Evolutionary conservation across 2,113 vertebrate genomes (phyloP).

Genomic region (Callionymus lyra): DNA sequence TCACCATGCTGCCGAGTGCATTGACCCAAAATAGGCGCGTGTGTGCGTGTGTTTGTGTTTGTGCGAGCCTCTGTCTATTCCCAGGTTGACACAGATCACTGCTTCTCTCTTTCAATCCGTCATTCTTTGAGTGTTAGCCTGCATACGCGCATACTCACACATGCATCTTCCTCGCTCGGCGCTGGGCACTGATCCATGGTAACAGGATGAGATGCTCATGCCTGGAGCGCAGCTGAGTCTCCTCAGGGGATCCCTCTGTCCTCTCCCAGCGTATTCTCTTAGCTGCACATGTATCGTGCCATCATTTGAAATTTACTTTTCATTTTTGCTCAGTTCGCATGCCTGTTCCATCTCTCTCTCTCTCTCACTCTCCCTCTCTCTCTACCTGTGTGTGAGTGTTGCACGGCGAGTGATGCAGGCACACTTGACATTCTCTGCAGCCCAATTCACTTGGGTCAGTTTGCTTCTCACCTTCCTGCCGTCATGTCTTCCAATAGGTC

Average conservation of each 20-base stretch:
- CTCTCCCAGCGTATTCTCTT: slow-evolving; percentile 39
- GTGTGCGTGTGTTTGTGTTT: slow-evolving; percentile 4
- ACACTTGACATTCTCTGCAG: slow-evolving; percentile 59
- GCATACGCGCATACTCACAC: slow-evolving; percentile 15
- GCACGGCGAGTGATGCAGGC: slow-evolving; percentile 39
- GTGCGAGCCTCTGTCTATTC: slow-evolving; percentile 13
- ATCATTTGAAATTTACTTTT: slow-evolving; percentile 27
- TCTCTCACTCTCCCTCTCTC: slow-evolving; percentile 7
- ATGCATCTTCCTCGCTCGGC: slow-evolving; percentile 27
- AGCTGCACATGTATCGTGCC: slow-evolving; percentile 8
- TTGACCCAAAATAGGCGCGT: slow-evolving; percentile 25
- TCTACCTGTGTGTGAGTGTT: slow-evolving; percentile 14
- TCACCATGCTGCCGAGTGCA: slow-evolving; percentile 11
- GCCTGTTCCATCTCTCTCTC: slow-evolving; percentile 5
- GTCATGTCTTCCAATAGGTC: slow-evolving; percentile 56
- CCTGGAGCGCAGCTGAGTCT: slow-evolving; percentile 65
- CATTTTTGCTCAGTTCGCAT: slow-evolving; percentile 15
- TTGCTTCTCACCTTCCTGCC: slow-evolving; percentile 43
- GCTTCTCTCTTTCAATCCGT: slow-evolving; percentile 14
- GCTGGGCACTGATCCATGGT: slow-evolving; percentile 64
- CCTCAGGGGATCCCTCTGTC: slow-evolving; percentile 57
- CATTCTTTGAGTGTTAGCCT: slow-evolving; percentile 27
- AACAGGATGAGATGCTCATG: slow-evolving; percentile 63
- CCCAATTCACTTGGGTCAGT: slow-evolving; percentile 47
- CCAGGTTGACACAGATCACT: slow-evolving; percentile 48